Evolutionary conservation across 2,113 vertebrate genomes (phyloP), one percentile per base, ranked within the genome.

Genomic region (Meleagris gallopavo): DNA sequence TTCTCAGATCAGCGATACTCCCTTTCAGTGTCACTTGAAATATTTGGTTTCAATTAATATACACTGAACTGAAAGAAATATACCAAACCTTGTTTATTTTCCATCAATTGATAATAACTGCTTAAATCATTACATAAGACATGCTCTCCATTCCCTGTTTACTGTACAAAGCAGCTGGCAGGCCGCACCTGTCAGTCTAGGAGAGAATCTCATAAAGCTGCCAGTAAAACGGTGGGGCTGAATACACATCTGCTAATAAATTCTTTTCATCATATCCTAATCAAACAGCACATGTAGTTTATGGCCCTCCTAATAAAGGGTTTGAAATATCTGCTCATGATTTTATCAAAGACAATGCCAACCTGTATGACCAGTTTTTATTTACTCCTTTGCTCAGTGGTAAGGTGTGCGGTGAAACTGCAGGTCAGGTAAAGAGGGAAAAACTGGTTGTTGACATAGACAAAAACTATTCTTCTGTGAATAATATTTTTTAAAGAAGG

Each of bases 231-330:
- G 85, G 96, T 88, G 94, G 95, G 83, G 92, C 93, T 94, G 95
- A 95, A 96, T 94, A 95, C 86, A 96, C 96, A 95, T 97, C 96
- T 96, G 96, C 94, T 96, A 97, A 97, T 97, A 97, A 98, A 98
- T 97, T 94, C 90, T 95, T 98, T 98, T 98, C 97, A 98, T 97
- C 97, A 90, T 97, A 97, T 97, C 90, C 96, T 96, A 97, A 98
- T 97, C 97, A 97, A 97, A 97, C 91, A 90, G 78, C 94, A 94
- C 95, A 94, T 94, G 93, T 81, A 91, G 65, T 95, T 97, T 97
- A 97, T 77, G 88, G 89, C 60, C 70, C 55, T 87, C 29, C 87
- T 96, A 95, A 95, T 86, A 94, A 97, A 97, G 70, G 72, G 67
- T 92, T 91, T 94, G 87, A 93, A 89, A 80, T 94, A 82, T 95